These are phyloP conservation scores for Pseudoatta argentina DNA, from an alignment of 1,140 invertebrate genomes.

Conservation along the genomic window DNA sequence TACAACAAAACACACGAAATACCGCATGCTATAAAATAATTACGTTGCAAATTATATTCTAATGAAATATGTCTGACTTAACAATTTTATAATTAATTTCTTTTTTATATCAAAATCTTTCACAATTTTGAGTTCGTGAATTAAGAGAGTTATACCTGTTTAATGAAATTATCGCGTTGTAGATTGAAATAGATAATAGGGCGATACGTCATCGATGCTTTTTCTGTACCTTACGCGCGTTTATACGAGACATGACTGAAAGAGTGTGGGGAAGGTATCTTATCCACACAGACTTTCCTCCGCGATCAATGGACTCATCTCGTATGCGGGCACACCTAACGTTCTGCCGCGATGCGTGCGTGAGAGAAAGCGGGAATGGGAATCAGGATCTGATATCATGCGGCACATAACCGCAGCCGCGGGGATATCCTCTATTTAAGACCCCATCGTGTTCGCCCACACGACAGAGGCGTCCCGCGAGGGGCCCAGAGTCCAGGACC, in stretches of 20 bases:
- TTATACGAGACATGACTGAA: neutral
- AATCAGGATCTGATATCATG: conserved; percentile 59
- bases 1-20: neutral
- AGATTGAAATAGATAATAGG: conserved; percentile 1
- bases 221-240: neutral
- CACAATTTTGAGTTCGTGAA: neutral
- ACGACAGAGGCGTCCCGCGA: conserved; percentile 16
- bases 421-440: conserved; percentile 61
- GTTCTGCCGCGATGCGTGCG: conserved; percentile 58
- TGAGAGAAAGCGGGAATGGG: conserved; percentile 68
- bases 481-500: neutral
- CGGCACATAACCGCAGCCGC: conserved; percentile 34
- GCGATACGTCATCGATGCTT: neutral
- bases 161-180: neutral
- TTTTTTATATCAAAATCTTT: neutral
- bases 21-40: neutral
- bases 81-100: neutral
- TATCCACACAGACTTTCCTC: conserved; percentile 23
- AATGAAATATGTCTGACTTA: neutral
- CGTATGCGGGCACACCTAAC: conserved; percentile 62
- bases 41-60: neutral
- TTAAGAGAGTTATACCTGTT: neutral
- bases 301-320: conserved; percentile 64
- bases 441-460: conserved; percentile 50
- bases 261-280: conserved; percentile 33